These are phyloP conservation scores for Linurgus olivaceus DNA, from an alignment of 2,797 vertebrate genomes.

Conservation along the genomic window DNA sequence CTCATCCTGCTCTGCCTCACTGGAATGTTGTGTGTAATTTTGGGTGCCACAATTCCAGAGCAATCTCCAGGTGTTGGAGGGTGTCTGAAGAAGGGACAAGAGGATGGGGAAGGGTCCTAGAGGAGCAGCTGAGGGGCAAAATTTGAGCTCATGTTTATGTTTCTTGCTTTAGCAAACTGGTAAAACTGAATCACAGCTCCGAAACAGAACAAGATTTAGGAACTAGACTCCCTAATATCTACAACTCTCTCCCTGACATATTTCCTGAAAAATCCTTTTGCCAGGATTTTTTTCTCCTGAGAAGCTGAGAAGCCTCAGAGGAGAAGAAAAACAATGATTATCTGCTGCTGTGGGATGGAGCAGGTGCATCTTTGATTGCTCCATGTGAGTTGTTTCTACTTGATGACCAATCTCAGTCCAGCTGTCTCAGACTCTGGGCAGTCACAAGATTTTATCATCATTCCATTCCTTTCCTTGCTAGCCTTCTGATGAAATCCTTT, in stretches of 20 bases:
- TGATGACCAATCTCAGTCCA: too few species aligned
- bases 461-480: too few species aligned
- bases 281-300: too few species aligned
- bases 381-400: too few species aligned
- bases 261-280: too few species aligned
- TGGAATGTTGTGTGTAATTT: not conserved
- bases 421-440: too few species aligned
- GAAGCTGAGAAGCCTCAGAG: too few species aligned
- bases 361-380: too few species aligned
- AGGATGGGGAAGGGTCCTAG: not conserved
- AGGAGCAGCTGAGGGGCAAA: not conserved
- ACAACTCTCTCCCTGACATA: rapidly evolving
- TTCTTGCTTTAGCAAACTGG: not conserved
- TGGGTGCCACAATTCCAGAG: not conserved
- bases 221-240: not conserved
- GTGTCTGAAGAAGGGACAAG: not conserved
- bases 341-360: too few species aligned
- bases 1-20: not conserved
- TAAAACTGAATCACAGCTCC: not conserved
- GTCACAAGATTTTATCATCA: too few species aligned
- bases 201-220: not conserved
- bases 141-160: not conserved
- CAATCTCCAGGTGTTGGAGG: not conserved
- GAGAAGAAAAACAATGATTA: too few species aligned
- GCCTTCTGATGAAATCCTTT: too few species aligned